These are phyloP conservation scores for Sebastes fasciatus DNA, from an alignment of 2,113 vertebrate species.

Conservation along the genomic window DNA sequence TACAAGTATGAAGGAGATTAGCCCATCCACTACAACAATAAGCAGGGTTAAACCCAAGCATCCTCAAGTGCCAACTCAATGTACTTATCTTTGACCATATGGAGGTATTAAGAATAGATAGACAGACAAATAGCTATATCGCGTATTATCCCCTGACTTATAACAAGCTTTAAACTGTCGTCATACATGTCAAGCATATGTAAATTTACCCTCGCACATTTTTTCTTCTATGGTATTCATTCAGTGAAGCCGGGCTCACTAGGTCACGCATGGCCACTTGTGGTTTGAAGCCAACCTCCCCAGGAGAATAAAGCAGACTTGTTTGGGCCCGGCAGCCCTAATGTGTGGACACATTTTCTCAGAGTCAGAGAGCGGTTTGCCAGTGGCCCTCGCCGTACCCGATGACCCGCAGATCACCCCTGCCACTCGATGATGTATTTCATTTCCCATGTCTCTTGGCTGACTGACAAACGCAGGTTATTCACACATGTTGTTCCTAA, in stretches of 20 bases:
- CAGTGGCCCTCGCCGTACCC: constrained; percentile 54
- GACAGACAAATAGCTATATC: constrained; percentile 8
- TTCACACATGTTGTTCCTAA: constrained; percentile 78
- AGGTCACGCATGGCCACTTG: constrained; percentile 59
- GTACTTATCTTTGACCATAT: constrained; percentile 54
- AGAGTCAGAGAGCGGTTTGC: constrained; percentile 65
- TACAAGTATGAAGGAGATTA: constrained; percentile 80
- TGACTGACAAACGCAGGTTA: constrained; percentile 70
- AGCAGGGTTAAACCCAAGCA: constrained; percentile 63
- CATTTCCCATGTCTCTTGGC: constrained; percentile 70
- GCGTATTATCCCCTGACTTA: not conserved
- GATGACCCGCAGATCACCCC: constrained; percentile 69
- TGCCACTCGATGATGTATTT: constrained; percentile 67
- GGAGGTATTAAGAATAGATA: constrained; percentile 35
- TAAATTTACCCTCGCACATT: constrained; percentile 17
- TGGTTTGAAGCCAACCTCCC: constrained; percentile 63
- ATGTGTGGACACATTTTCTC: constrained; percentile 77
- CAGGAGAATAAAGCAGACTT: constrained; percentile 65
- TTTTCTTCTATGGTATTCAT: constrained; percentile 28
- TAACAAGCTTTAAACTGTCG: constrained; percentile 4
- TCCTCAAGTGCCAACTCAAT: constrained; percentile 51
- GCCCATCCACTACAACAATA: constrained; percentile 70
- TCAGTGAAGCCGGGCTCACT: constrained; percentile 38
- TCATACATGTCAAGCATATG: constrained; percentile 12
- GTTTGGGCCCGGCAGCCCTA: constrained; percentile 48